Evolutionary conservation across 2,888 invertebrate genomes (phyloP).

Genomic region (Eupelmus urozonus): DNA sequence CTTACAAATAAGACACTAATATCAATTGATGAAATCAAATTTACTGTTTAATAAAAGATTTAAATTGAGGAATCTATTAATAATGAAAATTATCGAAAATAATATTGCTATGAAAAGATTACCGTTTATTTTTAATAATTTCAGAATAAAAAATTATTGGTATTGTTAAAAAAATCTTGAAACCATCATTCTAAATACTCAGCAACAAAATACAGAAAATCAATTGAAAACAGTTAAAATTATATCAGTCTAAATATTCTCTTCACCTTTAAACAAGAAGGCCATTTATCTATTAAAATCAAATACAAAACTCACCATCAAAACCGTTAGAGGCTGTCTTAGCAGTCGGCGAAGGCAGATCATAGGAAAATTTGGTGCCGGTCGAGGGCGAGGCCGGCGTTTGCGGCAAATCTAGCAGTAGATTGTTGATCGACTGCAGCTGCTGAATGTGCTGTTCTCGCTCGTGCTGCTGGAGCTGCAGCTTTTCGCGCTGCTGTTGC

Average conservation of each 20-base stretch:
- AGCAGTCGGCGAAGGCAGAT: constrained; percentile 41
- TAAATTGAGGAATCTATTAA: no score
- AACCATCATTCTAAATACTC: no score
- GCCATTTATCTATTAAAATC: neutral
- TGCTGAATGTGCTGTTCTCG: constrained; percentile 67
- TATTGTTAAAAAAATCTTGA: no score
- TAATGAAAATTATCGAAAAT: neutral
- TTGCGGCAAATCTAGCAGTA: constrained; percentile 68
- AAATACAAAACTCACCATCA: constrained; percentile 35
- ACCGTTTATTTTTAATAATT: no score
- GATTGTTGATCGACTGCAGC: constrained; percentile 69
- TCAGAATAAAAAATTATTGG: no score
- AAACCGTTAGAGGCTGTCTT: constrained; percentile 24
- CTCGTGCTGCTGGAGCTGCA: constrained; percentile 58
- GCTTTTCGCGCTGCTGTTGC: constrained; percentile 24
- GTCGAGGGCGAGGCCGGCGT: constrained; percentile 58
- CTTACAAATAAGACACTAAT: no score
- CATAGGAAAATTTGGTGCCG: constrained; percentile 37
- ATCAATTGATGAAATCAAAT: no score
- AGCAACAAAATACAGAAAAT: no score
- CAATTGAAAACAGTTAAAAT: no score
- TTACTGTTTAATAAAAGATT: no score
- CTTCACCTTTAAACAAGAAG: neutral
- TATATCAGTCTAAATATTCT: no score
- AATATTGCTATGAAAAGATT: neutral